These are phyloP conservation scores for Eulithis testata DNA, from an alignment of 2,888 invertebrate genomes.

Conservation along the genomic window DNA sequence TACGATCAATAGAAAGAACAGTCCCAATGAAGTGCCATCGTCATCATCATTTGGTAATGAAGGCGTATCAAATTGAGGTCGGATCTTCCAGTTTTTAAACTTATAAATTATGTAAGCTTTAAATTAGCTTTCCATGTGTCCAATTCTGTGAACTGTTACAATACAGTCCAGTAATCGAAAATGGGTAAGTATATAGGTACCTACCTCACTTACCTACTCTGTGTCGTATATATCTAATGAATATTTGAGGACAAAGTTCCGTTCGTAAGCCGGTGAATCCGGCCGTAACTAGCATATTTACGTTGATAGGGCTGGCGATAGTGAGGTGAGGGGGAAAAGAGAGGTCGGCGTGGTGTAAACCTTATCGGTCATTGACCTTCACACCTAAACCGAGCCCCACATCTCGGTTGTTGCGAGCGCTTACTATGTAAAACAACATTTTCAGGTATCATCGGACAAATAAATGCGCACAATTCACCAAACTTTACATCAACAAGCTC, in stretches of 20 bases:
- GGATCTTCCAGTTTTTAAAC: too few relatives aligned
- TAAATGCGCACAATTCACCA: constrained; percentile 46
- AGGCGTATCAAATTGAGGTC: too few relatives aligned
- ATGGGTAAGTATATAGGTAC: neutral
- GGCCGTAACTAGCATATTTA: constrained; percentile 53
- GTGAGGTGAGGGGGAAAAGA: constrained; percentile 60
- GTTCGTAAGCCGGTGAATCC: constrained; percentile 37
- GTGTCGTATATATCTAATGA: constrained; percentile 3
- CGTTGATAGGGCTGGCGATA: constrained; percentile 63
- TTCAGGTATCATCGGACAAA: constrained; percentile 58
- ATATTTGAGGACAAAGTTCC: constrained; percentile 23
- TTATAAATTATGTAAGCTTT: too few relatives aligned
- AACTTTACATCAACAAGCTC: constrained; percentile 44
- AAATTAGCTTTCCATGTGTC: too few relatives aligned
- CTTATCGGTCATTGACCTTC: constrained; percentile 84
- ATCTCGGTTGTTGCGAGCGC: constrained; percentile 68
- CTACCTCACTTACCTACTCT: constrained; percentile 7
- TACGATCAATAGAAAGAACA: too few relatives aligned
- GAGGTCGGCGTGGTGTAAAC: constrained; percentile 72
- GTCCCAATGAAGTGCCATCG: too few relatives aligned
- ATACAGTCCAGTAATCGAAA: too few relatives aligned
- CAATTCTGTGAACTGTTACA: too few relatives aligned
- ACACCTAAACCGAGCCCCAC: constrained; percentile 81
- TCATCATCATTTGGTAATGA: too few relatives aligned
- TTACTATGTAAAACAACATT: constrained; percentile 55